A percentile compares a stretch with the other conserved stretches of the same genome.
phyloP scores from a whole-genome alignment of 2,888 invertebrate genomes.

The Acrobasis consociella region DNA sequence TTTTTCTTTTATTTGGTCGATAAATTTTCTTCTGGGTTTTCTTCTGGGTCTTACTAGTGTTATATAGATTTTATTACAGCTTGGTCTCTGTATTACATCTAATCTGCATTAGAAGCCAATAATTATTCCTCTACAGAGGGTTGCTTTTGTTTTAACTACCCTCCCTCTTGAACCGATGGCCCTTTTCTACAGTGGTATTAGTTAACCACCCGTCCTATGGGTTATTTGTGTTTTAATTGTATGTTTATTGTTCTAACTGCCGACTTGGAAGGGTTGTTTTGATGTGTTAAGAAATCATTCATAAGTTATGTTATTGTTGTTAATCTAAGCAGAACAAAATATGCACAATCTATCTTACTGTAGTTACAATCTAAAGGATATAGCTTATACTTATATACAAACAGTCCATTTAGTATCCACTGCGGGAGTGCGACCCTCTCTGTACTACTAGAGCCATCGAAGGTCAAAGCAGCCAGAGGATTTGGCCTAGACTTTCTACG shows the following conservation, averaged over 20 bases:
- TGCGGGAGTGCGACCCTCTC: too few species aligned
- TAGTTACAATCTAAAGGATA: background rate
- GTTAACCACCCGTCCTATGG: constrained; percentile 56
- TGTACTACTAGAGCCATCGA: too few species aligned
- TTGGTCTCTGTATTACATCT: background rate
- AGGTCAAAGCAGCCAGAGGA: too few species aligned
- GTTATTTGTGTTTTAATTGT: constrained; percentile 49
- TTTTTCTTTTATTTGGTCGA: too few species aligned
- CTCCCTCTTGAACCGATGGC: constrained; percentile 62
- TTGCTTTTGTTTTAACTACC: constrained; percentile 65
- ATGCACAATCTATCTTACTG: background rate
- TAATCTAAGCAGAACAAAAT: background rate
- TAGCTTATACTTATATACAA: too few species aligned
- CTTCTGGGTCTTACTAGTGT: too few species aligned
- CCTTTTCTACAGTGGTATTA: constrained; percentile 68
- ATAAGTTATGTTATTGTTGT: background rate
- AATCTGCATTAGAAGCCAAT: constrained; percentile 44
- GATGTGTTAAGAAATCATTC: constrained; percentile 1
- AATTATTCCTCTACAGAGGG: constrained; percentile 66
- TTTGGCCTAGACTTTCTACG: too few species aligned
- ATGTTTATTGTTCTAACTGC: constrained; percentile 41
- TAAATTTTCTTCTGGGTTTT: too few species aligned
- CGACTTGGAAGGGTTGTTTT: constrained; percentile 12
- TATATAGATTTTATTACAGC: background rate
- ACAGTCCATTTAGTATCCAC: too few species aligned